These are phyloP conservation scores for Ictalurus punctatus DNA, from an alignment of 2,113 vertebrate genomes.

Conservation along the genomic window DNA sequence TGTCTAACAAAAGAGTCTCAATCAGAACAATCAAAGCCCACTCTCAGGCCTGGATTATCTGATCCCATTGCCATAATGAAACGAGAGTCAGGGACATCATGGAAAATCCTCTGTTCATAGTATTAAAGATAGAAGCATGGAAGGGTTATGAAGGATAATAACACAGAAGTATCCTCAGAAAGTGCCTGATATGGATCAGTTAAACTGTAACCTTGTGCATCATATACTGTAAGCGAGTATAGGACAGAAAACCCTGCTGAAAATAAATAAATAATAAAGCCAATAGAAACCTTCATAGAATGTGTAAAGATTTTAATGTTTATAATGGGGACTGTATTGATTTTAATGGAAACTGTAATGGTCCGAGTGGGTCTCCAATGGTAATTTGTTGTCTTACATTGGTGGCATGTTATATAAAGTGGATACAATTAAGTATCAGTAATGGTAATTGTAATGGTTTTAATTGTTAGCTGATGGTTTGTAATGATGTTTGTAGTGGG, in stretches of 20 bases:
- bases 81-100: slow-evolving; percentile 72
- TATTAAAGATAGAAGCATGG: slow-evolving; percentile 63
- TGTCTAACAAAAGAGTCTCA: slow-evolving; percentile 78
- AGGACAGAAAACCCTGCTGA: background rate
- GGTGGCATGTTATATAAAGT: no score
- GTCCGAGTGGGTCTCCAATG: no score
- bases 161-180: slow-evolving; percentile 60
- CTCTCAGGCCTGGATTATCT: slow-evolving; percentile 65
- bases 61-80: slow-evolving; percentile 77
- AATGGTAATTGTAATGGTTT: no score
- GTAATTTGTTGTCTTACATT: no score
- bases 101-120: slow-evolving; percentile 73
- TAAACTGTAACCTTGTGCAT: slow-evolving; percentile 56
- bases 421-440: no score
- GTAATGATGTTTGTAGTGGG: no score
- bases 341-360: no score
- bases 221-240: slow-evolving; percentile 29
- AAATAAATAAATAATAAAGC: no score
- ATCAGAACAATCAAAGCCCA: slow-evolving; percentile 75
- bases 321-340: no score
- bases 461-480: no score
- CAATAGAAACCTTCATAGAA: no score
- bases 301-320: no score
- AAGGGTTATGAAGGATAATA: slow-evolving; percentile 46
- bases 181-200: slow-evolving; percentile 61